Percentiles rank a stretch among this genome's conserved stretches.
These are phyloP conservation scores for Elephas maximus DNA, from an alignment of 2,113 vertebrate genomes.

Conservation along the genomic window DNA sequence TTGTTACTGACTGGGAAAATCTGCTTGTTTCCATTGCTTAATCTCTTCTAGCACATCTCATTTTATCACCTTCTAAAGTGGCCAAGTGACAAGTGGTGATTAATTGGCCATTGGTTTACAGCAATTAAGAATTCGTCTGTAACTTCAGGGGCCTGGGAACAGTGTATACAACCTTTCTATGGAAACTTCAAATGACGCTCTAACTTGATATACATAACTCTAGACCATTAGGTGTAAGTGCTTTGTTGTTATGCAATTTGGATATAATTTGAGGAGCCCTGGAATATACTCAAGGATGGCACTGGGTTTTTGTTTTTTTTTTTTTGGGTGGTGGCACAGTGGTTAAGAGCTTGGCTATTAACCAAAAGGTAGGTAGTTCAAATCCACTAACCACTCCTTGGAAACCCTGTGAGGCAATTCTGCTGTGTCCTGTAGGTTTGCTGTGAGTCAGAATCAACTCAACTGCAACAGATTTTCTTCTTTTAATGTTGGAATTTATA, in stretches of 20 bases:
- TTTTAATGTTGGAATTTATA: neutral
- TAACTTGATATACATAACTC: constrained; percentile 23
- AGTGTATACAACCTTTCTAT: neutral
- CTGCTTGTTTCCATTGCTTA: neutral
- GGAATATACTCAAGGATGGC: too few species aligned
- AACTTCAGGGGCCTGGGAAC: neutral
- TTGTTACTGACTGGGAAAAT: neutral
- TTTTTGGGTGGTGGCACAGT: too few species aligned
- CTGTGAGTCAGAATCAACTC: too few species aligned
- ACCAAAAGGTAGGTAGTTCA: too few species aligned
- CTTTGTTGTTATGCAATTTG: neutral
- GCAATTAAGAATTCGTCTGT: neutral
- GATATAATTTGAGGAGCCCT: neutral
- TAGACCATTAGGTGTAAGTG: neutral
- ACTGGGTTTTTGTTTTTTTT: too few species aligned
- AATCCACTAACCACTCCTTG: too few species aligned
- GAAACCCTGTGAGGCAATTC: too few species aligned
- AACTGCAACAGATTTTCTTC: neutral
- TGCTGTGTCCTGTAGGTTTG: neutral
- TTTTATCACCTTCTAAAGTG: constrained; percentile 3
- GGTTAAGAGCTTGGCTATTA: too few species aligned
- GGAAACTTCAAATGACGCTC: neutral
- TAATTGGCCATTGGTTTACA: neutral
- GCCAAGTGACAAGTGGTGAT: neutral
- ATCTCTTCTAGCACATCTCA: neutral